Conservation (phyloP, 2,113 vertebrate genomes). For the Vimba vimba region DNA sequence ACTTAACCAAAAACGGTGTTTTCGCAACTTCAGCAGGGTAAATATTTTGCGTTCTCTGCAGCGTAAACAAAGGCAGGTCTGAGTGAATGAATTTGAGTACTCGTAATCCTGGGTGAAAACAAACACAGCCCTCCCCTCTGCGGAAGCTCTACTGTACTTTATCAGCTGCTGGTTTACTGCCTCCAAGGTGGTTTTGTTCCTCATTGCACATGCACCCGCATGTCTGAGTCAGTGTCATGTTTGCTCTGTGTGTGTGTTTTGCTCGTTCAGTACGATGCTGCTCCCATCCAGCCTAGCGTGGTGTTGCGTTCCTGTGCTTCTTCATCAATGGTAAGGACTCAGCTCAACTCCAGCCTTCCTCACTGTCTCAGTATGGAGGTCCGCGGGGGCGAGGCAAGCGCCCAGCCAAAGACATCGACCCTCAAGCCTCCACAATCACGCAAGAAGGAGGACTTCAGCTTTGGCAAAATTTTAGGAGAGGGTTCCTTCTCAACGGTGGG, state of each 20-base stretch:
- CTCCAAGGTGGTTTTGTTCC: slow-evolving; percentile 45
- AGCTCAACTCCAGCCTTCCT: slow-evolving; percentile 73
- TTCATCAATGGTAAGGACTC: slow-evolving; percentile 94
- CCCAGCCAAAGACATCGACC: slow-evolving; percentile 60
- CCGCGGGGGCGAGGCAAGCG: slow-evolving; percentile 35
- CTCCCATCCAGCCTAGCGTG: slow-evolving; percentile 83
- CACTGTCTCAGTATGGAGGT: slow-evolving; percentile 81
- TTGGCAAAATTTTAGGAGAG: slow-evolving; percentile 96
- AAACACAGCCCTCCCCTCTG: slow-evolving; percentile 40
- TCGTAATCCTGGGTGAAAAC: slow-evolving; percentile 44
- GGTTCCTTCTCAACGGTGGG: slow-evolving; percentile 95
- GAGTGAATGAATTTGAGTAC: slow-evolving; percentile 38
- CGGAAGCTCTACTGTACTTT: slow-evolving; percentile 44
- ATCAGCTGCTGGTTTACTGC: slow-evolving; percentile 38
- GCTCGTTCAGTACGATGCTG: slow-evolving; percentile 88
- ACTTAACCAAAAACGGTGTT: background rate
- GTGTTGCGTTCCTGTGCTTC: slow-evolving; percentile 81
- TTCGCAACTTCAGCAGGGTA: background rate
- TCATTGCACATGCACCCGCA: slow-evolving; percentile 33
- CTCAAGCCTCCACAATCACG: slow-evolving; percentile 82
- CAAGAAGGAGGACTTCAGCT: slow-evolving; percentile 97
- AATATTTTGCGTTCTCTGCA: slow-evolving; percentile 8
- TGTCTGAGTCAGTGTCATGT: slow-evolving; percentile 35
- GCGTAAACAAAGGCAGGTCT: slow-evolving; percentile 29
- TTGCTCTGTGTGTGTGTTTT: slow-evolving; percentile 45